Evolutionary conservation across 2,797 vertebrate species (phyloP).

Genomic region (Eospalax fontanierii): DNA sequence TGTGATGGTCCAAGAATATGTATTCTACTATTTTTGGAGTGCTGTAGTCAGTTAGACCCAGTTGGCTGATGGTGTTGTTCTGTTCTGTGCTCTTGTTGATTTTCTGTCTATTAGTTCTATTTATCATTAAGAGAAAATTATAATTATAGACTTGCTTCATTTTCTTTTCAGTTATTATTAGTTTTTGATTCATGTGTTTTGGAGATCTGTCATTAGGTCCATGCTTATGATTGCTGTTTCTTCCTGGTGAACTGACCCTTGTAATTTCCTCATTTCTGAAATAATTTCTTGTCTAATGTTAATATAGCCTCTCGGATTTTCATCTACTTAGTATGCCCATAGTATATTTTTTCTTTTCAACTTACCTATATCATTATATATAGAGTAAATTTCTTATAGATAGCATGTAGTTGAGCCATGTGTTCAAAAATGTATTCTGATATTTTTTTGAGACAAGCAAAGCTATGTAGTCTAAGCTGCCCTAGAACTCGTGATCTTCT

Average conservation of each 20-base stretch:
- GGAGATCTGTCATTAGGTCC: background rate
- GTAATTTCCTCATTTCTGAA: slow-evolving; percentile 48
- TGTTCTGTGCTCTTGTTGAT: slow-evolving; percentile 19
- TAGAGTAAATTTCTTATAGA: slow-evolving; percentile 37
- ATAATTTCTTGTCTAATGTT: background rate
- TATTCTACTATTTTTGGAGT: background rate
- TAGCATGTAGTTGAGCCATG: background rate
- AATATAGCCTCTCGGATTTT: background rate
- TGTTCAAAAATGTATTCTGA: slow-evolving; percentile 50
- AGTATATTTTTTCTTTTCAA: background rate
- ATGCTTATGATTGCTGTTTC: slow-evolving; percentile 15
- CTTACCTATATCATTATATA: background rate
- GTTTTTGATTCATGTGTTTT: slow-evolving; percentile 39
- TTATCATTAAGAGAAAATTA: slow-evolving; percentile 43
- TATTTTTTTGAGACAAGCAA: background rate
- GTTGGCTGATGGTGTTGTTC: background rate
- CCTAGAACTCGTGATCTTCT: background rate
- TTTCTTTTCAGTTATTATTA: slow-evolving; percentile 25
- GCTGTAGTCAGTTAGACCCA: background rate
- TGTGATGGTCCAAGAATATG: slow-evolving; percentile 25
- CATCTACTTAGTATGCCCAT: background rate
- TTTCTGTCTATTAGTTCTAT: slow-evolving; percentile 38
- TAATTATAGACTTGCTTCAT: slow-evolving; percentile 32
- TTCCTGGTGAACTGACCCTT: slow-evolving; percentile 40
- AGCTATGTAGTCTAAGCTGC: background rate